Conservation (phyloP, 1,140 invertebrate genomes). For the Caenorhabditis remanei region DNA sequence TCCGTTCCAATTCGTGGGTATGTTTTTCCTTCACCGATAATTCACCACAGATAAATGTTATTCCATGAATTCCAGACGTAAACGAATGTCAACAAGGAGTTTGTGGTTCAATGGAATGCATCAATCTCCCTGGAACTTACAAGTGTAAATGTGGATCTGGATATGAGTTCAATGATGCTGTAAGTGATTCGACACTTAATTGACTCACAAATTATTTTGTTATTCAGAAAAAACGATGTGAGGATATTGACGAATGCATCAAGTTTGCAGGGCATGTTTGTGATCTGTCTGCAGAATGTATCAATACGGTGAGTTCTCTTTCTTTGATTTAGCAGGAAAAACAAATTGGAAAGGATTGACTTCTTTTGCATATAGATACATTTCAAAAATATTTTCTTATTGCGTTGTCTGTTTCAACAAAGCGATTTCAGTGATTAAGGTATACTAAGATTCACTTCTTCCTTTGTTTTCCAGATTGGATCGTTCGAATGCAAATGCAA, state of each 20-base stretch:
- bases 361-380: no score
- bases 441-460: neutral
- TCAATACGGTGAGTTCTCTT: conserved; percentile 69
- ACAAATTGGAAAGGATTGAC: no score
- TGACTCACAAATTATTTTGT: neutral
- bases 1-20: neutral
- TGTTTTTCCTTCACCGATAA: no score
- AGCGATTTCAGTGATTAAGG: neutral
- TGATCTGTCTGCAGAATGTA: conserved; percentile 75
- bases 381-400: no score
- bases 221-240: conserved; percentile 68
- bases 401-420: neutral
- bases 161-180: conserved; percentile 78
- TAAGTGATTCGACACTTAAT: conserved; percentile 22
- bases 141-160: conserved; percentile 80
- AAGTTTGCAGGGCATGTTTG: conserved; percentile 77
- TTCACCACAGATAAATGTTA: no score
- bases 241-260: conserved; percentile 75
- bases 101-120: conserved; percentile 80
- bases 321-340: neutral
- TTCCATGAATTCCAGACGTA: conserved; percentile 78
- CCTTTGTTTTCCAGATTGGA: conserved; percentile 65
- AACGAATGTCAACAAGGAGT: conserved; percentile 78
- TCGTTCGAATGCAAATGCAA: conserved; percentile 76
- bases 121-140: conserved; percentile 78